These are phyloP conservation scores for Leptinotarsa juncta DNA, from an alignment of 2,888 invertebrate species.

Conservation along the genomic window DNA sequence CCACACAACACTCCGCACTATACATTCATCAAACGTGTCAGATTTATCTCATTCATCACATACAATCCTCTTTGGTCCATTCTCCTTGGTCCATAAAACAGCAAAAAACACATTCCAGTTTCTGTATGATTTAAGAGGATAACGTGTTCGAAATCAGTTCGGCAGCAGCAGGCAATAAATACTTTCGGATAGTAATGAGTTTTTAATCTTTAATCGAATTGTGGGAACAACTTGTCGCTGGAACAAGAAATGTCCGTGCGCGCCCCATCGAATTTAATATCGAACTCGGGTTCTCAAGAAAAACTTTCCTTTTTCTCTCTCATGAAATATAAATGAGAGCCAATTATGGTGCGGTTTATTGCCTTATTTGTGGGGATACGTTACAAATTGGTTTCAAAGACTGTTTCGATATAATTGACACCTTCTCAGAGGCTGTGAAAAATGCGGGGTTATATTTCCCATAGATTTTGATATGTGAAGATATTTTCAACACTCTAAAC, in stretches of 20 bases:
- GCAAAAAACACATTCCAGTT: slow-evolving; percentile 12
- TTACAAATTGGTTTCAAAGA: slow-evolving; percentile 6
- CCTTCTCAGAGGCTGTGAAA: not conserved
- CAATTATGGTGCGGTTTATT: slow-evolving; percentile 12
- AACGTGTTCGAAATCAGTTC: slow-evolving; percentile 19
- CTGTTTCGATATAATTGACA: slow-evolving; percentile 14
- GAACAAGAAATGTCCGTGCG: not conserved
- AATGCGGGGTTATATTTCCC: not conserved
- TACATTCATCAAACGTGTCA: not conserved
- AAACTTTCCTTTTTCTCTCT: not conserved
- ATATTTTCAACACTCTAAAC: not conserved
- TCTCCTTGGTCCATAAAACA: not conserved
- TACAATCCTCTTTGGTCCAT: not conserved
- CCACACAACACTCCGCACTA: no score
- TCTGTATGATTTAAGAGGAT: slow-evolving; percentile 15
- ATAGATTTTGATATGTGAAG: not conserved
- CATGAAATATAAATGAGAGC: slow-evolving; percentile 21
- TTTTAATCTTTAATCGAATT: slow-evolving; percentile 19
- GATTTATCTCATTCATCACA: slow-evolving; percentile 7
- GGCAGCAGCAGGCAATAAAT: slow-evolving; percentile 17
- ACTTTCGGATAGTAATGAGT: slow-evolving; percentile 15
- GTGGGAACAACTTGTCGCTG: slow-evolving; percentile 14
- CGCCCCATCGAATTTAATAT: slow-evolving; percentile 2
- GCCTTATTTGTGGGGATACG: slow-evolving; percentile 9
- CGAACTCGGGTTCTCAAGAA: not conserved